Evolutionary conservation across 2,888 invertebrate genomes (phyloP).

Genomic region (Trimorus sp.): DNA sequence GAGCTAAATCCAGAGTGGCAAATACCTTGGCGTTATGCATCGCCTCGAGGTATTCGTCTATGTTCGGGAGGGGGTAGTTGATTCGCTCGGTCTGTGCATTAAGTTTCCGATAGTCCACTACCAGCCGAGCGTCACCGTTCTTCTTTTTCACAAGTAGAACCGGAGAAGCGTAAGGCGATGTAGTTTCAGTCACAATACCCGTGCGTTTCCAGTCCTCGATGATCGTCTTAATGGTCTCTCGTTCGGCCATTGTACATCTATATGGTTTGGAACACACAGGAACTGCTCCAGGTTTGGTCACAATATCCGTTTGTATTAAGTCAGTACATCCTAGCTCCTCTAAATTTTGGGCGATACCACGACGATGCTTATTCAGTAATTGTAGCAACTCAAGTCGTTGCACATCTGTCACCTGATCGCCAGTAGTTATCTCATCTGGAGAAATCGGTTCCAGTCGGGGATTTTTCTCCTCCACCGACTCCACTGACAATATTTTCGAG

Average conservation of each 20-base stretch:
- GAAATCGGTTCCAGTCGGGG: constrained; percentile 30
- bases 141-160: constrained; percentile 27
- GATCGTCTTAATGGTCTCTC: constrained; percentile 18
- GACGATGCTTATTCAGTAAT: constrained; percentile 24
- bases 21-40: constrained; percentile 26
- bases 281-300: constrained; percentile 19
- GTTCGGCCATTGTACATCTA: constrained; percentile 29
- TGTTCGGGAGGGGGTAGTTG: constrained; percentile 40
- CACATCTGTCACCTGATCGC: constrained; percentile 3
- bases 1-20: no score
- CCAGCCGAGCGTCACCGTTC: constrained; percentile 59
- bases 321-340: constrained; percentile 22
- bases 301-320: constrained; percentile 37
- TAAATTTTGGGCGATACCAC: constrained; percentile 20
- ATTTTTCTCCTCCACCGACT: neutral
- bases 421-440: constrained; percentile 35
- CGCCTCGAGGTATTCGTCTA: constrained; percentile 52
- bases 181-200: constrained; percentile 28
- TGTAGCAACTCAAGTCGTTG: constrained; percentile 34
- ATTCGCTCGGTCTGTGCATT: constrained; percentile 36
- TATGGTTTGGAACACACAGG: constrained; percentile 42
- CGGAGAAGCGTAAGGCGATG: constrained; percentile 19
- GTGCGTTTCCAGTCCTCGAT: constrained; percentile 18
- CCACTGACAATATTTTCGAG: constrained; percentile 23
- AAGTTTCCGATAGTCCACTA: constrained; percentile 60